Evolutionary conservation across 2,888 invertebrate genomes (phyloP).

Genomic region (Lumbricus terrestris): DNA sequence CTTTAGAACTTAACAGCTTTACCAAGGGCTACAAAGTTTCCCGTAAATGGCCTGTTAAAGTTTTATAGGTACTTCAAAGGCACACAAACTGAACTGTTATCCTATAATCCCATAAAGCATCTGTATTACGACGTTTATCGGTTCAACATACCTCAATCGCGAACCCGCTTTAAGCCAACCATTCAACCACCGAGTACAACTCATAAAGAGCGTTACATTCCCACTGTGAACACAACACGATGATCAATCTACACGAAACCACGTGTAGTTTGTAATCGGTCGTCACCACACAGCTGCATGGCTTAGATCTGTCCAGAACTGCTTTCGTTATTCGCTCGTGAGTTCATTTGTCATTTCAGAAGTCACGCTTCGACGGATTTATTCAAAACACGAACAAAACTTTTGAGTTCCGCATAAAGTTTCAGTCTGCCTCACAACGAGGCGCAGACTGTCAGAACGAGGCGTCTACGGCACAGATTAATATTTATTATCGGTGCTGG

Average conservation of each 20-base stretch:
- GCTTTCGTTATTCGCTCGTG: background rate
- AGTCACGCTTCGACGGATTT: background rate
- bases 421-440: background rate
- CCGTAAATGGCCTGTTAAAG: background rate
- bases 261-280: background rate
- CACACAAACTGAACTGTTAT: background rate
- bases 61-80: background rate
- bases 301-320: background rate
- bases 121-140: background rate
- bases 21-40: background rate
- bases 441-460: background rate
- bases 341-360: background rate
- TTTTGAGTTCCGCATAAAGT: background rate
- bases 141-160: background rate
- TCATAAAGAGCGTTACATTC: background rate
- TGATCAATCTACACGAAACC: conserved; percentile 3
- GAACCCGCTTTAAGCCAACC: background rate
- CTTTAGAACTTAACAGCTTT: too few species aligned
- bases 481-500: background rate
- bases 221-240: background rate
- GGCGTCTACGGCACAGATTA: background rate
- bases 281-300: background rate
- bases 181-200: background rate
- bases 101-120: background rate
- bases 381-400: background rate